phyloP scores from a whole-genome alignment of 35 echinoderm and acorn worm species.

The Nesometra sesokonis region DNA sequence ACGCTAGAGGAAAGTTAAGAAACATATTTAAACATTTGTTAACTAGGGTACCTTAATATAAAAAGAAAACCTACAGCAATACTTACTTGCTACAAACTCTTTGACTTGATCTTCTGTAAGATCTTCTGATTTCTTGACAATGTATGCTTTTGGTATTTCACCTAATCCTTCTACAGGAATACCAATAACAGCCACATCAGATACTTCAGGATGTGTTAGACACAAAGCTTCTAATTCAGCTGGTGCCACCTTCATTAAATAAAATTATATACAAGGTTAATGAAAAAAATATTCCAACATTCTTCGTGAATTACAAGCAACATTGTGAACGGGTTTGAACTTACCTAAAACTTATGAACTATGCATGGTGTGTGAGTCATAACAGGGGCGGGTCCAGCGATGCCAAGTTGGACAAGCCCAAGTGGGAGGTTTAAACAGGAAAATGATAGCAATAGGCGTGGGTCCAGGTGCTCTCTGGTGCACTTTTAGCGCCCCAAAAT shows the following conservation, averaged over 20 bases:
- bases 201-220: conserved; percentile 31
- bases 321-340: too few relatives aligned
- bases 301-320: too few relatives aligned
- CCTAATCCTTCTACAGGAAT: conserved; percentile 34
- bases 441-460: too few relatives aligned
- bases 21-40: not conserved
- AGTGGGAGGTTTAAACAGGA: too few relatives aligned
- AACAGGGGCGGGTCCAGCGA: too few relatives aligned
- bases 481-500: too few relatives aligned
- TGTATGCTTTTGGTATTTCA: conserved; percentile 50
- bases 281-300: too few relatives aligned
- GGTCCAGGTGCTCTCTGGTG: too few relatives aligned
- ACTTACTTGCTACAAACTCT: conserved; percentile 41
- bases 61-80: not conserved
- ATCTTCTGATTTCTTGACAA: conserved; percentile 25
- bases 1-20: not conserved
- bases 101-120: conserved; percentile 22
- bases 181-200: conserved; percentile 50
- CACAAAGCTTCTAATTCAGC: conserved; percentile 45
- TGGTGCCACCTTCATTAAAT: conserved; percentile 37
- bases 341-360: too few relatives aligned
- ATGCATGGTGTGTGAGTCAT: too few relatives aligned
- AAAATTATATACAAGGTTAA: not conserved
- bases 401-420: too few relatives aligned
- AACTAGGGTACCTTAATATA: not conserved